These are phyloP conservation scores for Phylloscopus whistleri DNA, from an alignment of 2,113 vertebrate species.

Conservation along the genomic window DNA sequence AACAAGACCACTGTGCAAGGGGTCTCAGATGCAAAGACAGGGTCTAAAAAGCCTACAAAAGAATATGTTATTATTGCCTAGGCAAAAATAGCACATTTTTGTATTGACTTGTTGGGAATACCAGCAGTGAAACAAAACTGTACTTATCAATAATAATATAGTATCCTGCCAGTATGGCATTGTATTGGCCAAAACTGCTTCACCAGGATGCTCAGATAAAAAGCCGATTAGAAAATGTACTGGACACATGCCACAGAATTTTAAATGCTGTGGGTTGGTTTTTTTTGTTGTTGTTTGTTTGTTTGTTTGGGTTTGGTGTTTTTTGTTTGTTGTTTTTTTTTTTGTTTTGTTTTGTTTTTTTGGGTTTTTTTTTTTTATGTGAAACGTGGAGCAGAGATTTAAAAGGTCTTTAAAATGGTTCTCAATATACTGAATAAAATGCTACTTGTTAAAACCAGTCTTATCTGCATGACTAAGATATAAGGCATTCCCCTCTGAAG, in stretches of 20 bases:
- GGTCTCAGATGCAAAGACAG: neutral
- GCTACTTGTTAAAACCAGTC: neutral
- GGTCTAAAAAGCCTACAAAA: neutral
- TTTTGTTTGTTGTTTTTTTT: no score
- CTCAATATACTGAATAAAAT: neutral
- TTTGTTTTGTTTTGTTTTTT: no score
- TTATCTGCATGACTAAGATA: neutral
- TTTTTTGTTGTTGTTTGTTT: no score
- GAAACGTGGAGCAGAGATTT: neutral
- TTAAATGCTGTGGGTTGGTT: neutral
- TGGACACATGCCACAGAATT: neutral
- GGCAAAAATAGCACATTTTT: neutral
- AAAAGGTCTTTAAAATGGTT: neutral
- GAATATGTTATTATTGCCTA: neutral
- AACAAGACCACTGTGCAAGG: neutral
- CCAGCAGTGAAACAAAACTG: neutral
- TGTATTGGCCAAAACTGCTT: neutral
- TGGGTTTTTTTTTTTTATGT: neutral
- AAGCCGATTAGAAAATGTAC: neutral
- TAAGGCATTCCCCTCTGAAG: neutral
- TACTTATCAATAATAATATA: neutral
- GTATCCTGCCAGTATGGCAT: neutral
- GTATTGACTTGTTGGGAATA: neutral
- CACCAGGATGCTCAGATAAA: neutral
- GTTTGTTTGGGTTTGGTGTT: no score